A percentile compares a stretch with the other conserved stretches of the same genome.
These are phyloP conservation scores for Micrastur ruficollis DNA, from an alignment of 2,797 vertebrate species.

Conservation along the genomic window DNA sequence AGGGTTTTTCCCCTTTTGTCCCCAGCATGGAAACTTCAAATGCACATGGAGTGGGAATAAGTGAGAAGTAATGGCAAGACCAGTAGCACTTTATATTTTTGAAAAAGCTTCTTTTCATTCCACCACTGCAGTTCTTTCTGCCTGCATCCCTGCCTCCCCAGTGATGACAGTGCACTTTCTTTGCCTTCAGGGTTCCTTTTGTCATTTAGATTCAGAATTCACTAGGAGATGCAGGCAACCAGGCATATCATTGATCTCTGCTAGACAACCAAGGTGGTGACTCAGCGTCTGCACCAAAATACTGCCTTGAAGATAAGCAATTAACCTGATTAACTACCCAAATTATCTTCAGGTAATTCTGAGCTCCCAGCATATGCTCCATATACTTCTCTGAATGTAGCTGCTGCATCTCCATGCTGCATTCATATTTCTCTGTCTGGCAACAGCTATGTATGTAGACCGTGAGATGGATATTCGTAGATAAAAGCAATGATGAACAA, in stretches of 20 bases:
- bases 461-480: conserved; percentile 40
- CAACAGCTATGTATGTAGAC: not conserved
- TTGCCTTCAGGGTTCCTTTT: not conserved
- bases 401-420: not conserved
- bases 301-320: not conserved
- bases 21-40: not conserved
- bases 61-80: not conserved
- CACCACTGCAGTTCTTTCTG: not conserved
- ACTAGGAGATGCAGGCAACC: not conserved
- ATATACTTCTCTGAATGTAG: not conserved
- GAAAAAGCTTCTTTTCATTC: not conserved
- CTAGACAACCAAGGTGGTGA: conserved; percentile 33
- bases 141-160: not conserved
- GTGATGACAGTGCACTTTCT: not conserved
- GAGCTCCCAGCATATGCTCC: not conserved
- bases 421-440: conserved; percentile 44
- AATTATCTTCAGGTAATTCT: conserved; percentile 6
- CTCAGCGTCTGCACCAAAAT: conserved; percentile 19
- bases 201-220: conserved; percentile 8
- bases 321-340: not conserved
- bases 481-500: conserved; percentile 50
- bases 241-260: not conserved
- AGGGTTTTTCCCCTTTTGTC: not conserved
- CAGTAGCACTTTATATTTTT: not conserved
- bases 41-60: not conserved